Percentiles rank a stretch among this genome's conserved stretches.
Conservation (phyloP, 2,888 invertebrate genomes). For the Hedya salicella region DNA sequence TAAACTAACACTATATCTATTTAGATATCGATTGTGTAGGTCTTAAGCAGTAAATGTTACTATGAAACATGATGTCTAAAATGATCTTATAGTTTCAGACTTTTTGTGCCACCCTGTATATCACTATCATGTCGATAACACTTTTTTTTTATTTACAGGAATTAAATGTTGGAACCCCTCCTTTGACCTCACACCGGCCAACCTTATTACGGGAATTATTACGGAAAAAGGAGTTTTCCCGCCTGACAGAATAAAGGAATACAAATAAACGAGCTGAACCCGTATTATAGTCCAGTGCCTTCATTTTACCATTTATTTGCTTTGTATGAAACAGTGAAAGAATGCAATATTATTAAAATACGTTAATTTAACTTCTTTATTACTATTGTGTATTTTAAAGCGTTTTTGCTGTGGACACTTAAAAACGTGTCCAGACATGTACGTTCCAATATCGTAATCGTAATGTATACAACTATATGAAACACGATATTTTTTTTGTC, state of each 20-base stretch:
- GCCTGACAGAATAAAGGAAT: slow-evolving; percentile 80
- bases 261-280: slow-evolving; percentile 46
- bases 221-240: slow-evolving; percentile 96
- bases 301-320: slow-evolving; percentile 27
- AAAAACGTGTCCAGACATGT: no score
- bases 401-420: no score
- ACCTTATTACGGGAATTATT: slow-evolving; percentile 96
- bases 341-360: slow-evolving; percentile 9
- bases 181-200: slow-evolving; percentile 98
- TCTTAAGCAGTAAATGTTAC: no score
- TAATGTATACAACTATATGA: no score
- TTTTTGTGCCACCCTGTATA: no score
- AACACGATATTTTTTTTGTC: no score
- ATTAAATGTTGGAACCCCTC: slow-evolving; percentile 99
- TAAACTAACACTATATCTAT: no score
- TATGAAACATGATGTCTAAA: no score
- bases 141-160: slow-evolving; percentile 81
- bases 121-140: background rate
- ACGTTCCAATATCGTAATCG: no score
- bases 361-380: slow-evolving; percentile 6
- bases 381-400: slow-evolving; percentile 10
- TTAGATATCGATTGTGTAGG: no score
- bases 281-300: slow-evolving; percentile 30
- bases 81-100: no score
- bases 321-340: slow-evolving; percentile 18